Evolutionary conservation across 53 echinoderm and acorn worm genomes (phyloP), one percentile per base, ranked within the genome.

Genomic region (Echinometra lucunter): DNA sequence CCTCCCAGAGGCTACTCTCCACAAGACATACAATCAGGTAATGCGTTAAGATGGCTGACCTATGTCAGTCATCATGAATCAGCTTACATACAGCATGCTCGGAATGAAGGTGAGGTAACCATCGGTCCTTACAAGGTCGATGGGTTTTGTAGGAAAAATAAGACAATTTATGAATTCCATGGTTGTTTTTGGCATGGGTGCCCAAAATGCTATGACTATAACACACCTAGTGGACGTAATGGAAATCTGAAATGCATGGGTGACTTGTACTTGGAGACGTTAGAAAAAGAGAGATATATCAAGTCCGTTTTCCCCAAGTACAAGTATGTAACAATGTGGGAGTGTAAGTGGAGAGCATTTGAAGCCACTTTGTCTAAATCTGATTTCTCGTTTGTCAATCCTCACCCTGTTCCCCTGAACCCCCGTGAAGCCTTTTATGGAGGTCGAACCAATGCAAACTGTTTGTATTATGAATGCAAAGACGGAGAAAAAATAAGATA

Each of bases 181-280:
- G 88, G 88, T 0, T 95, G 95, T 57, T 92, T 34, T 0, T 95
- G 92, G 92, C 95, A 94, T 44, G 96, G 96, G 4, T 94, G 94
- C 30, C 94, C 78, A 32, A 88, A 42, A 35, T 96, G 96, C 27
- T 92, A 96, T 57, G 17, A 56, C 13, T 49, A 55, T 8, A 75
- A 96, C 40, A 96, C 94, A 10, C 30, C 67, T 11, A 15, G 42
- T 1, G 27, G 23, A 16, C 25, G 40, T 7, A 69, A 96, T 45
- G 91, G 94, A 1, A 2, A 12, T 32, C 23, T 58, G 2, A 90
- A 44, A 23, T 66, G 69, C 15, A 95, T 96, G 96, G 96, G 94
- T 15, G 94, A 96, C 1, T 25, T 94, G 3, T 90, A 80, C 34
- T 25, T 93, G 9, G 9, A 78, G 11, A 93, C 90, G 18, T 1